Base-by-base conservation (phyloP, 2,888 invertebrate genomes). In the Clepsis dumicolana region DNA sequence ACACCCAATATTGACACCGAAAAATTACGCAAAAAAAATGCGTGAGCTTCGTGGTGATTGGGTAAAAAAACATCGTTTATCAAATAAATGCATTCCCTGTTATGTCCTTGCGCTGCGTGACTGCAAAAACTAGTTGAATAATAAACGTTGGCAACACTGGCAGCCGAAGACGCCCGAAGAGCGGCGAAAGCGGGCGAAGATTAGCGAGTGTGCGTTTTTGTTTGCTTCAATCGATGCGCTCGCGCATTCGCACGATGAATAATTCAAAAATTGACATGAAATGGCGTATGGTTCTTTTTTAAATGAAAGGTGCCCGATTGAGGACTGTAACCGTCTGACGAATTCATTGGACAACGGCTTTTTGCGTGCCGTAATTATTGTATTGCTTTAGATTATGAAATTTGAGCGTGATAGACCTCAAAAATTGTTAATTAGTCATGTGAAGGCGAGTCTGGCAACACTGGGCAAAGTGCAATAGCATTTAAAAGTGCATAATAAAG, bases 231-330 rank as follows among this genome's bases (percentile, higher is more conserved):
- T 93, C 92, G 93, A 91, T 93, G 93, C 93, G 93, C 92, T 89
- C 91, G 89, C 90, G 91, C 93, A 92, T 91, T 93, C 92, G 91
- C 91, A 89, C 91, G 81, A 93, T 93, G 93, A 93, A 93, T 93
- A 91, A 93, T 93, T 93, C 93, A 93, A 91, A 92, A 93, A 92
- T 92, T 93, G 93, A 93, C 93, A 93, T 93, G 93, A 93, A 93
- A 93, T 93, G 92, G 93, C 93, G 93, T 93, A 93, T 92, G 91
- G 91, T 90, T 90, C 90, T 91, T 93, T 93, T 92, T 91, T 90
- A 84, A 81, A 91, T 88, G 90, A 91, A 93, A 93, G 93, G 93
- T 93, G 93, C 92, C 90, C 93, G 93, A 93, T 93, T 93, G 93
- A 93, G 92, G 89, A 92, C 91, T 93, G 93, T 92, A 93, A 93